Percentiles rank a stretch among this genome's conserved stretches.
phyloP scores from a whole-genome alignment of 2,113 vertebrate species.

The Aphyosemion australe region DNA sequence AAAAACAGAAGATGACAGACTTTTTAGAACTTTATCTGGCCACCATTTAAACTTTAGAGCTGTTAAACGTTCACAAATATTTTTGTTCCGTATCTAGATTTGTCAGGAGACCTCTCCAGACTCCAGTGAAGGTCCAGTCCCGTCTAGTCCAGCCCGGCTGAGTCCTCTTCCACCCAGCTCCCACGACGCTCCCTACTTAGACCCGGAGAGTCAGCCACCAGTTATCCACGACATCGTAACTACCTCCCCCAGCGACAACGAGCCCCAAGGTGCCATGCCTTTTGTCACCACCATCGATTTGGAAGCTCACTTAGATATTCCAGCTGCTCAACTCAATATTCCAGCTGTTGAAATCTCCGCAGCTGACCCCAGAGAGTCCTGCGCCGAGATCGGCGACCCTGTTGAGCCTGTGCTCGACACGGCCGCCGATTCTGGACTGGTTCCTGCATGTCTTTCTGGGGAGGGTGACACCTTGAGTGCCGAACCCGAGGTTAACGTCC shows the following conservation, averaged over 20 bases:
- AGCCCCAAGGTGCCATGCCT: slow-evolving; percentile 66
- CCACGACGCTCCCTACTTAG: slow-evolving; percentile 39
- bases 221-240: slow-evolving; percentile 78
- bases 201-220: slow-evolving; percentile 76
- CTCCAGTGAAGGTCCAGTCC: slow-evolving; percentile 58
- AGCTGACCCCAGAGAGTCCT: slow-evolving; percentile 34
- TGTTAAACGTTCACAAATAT: neutral
- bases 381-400: slow-evolving; percentile 19
- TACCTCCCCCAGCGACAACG: slow-evolving; percentile 77
- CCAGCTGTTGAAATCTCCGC: slow-evolving; percentile 33
- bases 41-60: too few species aligned
- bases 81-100: slow-evolving; percentile 55
- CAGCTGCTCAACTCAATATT: slow-evolving; percentile 25
- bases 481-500: slow-evolving; percentile 27
- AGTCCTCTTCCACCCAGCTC: slow-evolving; percentile 46
- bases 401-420: slow-evolving; percentile 30
- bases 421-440: slow-evolving; percentile 21
- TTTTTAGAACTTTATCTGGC: too few species aligned
- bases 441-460: slow-evolving; percentile 8
- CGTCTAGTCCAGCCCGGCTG: slow-evolving; percentile 49
- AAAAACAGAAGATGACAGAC: too few species aligned
- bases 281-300: slow-evolving; percentile 71
- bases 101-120: slow-evolving; percentile 79
- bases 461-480: slow-evolving; percentile 18
- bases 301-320: slow-evolving; percentile 46